A percentile compares a stretch with the other conserved stretches of the same genome.
phyloP scores from a whole-genome alignment of 2,888 invertebrate species.

The Enchytraeus crypticus region DNA sequence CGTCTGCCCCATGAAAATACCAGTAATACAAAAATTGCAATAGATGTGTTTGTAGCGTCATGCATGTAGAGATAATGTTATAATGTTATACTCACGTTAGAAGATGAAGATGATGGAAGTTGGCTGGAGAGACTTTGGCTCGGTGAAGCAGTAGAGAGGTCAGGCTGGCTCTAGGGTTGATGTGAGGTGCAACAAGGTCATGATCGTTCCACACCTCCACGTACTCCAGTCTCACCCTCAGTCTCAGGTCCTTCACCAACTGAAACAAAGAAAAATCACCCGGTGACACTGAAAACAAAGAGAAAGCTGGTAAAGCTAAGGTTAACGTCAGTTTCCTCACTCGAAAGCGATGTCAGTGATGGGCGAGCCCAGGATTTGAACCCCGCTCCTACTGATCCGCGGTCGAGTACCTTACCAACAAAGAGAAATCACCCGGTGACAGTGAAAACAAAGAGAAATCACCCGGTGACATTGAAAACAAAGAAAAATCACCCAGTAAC shows the following conservation, averaged over 20 bases:
- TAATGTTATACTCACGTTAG: slow-evolving; percentile 64
- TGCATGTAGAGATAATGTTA: too few species aligned
- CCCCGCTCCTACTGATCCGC: too few species aligned
- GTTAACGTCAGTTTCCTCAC: too few species aligned
- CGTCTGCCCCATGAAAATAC: too few species aligned
- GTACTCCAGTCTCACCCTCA: slow-evolving; percentile 82
- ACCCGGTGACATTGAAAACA: neutral
- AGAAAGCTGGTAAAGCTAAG: too few species aligned
- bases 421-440: neutral
- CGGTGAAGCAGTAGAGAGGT: slow-evolving; percentile 86
- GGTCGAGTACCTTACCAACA: too few species aligned
- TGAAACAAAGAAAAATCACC: slow-evolving; percentile 49
- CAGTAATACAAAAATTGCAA: too few species aligned
- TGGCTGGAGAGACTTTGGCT: slow-evolving; percentile 56
- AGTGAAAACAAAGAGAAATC: slow-evolving; percentile 33
- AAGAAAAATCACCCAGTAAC: slow-evolving; percentile 13
- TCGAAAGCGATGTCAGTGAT: too few species aligned
- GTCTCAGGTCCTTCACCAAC: slow-evolving; percentile 88
- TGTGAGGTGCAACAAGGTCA: slow-evolving; percentile 69
- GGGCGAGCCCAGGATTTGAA: too few species aligned
- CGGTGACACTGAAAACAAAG: neutral
- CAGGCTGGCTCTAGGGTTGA: slow-evolving; percentile 79
- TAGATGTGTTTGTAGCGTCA: too few species aligned
- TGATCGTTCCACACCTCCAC: slow-evolving; percentile 92
- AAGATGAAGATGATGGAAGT: slow-evolving; percentile 83